Evolutionary conservation across 2,113 vertebrate genomes (phyloP).

Genomic region (Alligator mississippiensis): DNA sequence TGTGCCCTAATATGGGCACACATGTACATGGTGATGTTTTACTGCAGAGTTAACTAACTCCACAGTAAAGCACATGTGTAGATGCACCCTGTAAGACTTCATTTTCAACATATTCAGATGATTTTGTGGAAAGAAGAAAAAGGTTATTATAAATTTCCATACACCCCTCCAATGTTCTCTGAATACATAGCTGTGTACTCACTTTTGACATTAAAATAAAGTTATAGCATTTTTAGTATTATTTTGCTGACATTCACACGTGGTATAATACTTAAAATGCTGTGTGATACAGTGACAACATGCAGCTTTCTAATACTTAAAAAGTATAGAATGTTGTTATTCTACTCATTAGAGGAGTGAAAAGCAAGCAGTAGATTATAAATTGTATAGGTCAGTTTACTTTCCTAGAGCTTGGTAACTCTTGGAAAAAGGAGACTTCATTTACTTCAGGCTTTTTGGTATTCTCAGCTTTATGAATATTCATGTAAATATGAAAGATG

Average conservation of each 20-base stretch:
- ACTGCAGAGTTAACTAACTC: too few species aligned
- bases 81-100: not conserved
- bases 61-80: too few species aligned
- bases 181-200: not conserved
- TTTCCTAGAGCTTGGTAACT: not conserved
- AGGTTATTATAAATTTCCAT: accelerated
- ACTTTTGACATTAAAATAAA: not conserved
- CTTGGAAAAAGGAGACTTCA: not conserved
- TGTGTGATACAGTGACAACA: not conserved
- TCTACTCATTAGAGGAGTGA: not conserved
- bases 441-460: not conserved
- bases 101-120: not conserved
- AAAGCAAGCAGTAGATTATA: not conserved
- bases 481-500: not conserved
- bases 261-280: not conserved
- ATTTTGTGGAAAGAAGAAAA: not conserved
- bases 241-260: not conserved
- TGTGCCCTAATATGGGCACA: too few species aligned
- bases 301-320: not conserved
- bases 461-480: not conserved
- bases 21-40: too few species aligned
- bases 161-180: not conserved
- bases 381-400: not conserved
- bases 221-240: not conserved
- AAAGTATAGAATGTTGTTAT: not conserved